Evolutionary conservation across 2,888 invertebrate genomes (phyloP), one percentile per base, ranked within the genome.

Genomic region (Sclerodermus sp.): DNA sequence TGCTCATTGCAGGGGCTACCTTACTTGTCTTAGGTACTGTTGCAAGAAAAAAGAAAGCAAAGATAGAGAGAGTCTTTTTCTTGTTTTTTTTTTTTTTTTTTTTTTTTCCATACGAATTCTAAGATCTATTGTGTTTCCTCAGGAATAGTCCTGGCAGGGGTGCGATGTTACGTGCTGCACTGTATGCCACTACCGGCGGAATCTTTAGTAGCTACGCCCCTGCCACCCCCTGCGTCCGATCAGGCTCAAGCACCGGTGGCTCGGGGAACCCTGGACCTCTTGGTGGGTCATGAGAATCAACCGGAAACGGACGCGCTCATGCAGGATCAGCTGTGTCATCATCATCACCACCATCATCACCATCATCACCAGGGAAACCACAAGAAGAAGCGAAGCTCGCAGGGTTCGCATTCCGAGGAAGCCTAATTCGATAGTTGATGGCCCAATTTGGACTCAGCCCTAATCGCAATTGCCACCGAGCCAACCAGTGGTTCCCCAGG

Each of bases 1-100:
- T 89, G 64, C 83, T 89, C 78, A 85, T 87, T 18, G 84, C 85
- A 5, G 89, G 89, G 6, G 83, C 82, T 2, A 81, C 84, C 47
- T 81, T 88, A 29, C 82, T 88, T 40, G 78, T 85, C n/a, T 74
- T 85, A 17, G 89, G 89, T 51, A 59, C 8, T n/a, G n/a, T n/a
- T n/a, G n/a, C n/a, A n/a, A n/a, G n/a, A n/a, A n/a, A n/a, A n/a
- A n/a, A n/a, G n/a, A n/a, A n/a, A n/a, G n/a, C n/a, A n/a, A n/a
- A n/a, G n/a, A n/a, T n/a, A n/a, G n/a, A n/a, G n/a, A n/a, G n/a
- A n/a, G n/a, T n/a, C n/a, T n/a, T n/a, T n/a, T n/a, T n/a, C n/a
- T n/a, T n/a, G n/a, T n/a, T n/a, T n/a, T n/a, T n/a, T n/a, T n/a
- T n/a, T 8, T 23, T 5, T 23, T 5, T 23, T 23, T 5, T 23